Evolutionary conservation across 2,888 invertebrate species (phyloP).

Genomic region (Sinopyrophorus schimmeli): DNA sequence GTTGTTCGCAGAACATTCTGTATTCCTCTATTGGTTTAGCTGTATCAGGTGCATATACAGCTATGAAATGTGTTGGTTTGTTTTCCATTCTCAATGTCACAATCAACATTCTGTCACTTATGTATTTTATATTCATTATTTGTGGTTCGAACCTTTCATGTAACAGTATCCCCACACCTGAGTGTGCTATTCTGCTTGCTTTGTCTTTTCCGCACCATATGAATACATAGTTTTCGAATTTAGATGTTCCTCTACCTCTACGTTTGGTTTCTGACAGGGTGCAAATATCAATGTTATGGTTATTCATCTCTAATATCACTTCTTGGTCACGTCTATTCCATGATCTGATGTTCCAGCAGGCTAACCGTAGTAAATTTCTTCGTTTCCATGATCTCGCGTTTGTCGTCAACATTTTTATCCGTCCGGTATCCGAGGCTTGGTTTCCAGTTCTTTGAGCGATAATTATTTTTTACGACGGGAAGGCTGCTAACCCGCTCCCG

Average conservation of each 20-base stretch:
- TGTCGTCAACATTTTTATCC: no score
- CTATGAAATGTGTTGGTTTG: slow-evolving; percentile 1
- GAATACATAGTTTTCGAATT: no score
- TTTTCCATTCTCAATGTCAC: slow-evolving; percentile 1
- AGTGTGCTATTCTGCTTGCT: slow-evolving; percentile 1
- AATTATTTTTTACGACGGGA: no score
- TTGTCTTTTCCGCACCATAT: not conserved
- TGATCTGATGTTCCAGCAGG: slow-evolving; percentile 3
- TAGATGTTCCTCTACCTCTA: not conserved
- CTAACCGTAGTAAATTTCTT: not conserved
- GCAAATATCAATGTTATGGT: not conserved
- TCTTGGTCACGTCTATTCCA: slow-evolving; percentile 3
- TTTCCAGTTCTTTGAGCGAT: no score
- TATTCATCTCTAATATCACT: not conserved
- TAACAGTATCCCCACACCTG: not conserved
- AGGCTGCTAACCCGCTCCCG: no score
- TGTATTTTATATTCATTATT: not conserved
- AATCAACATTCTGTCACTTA: not conserved
- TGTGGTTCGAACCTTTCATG: slow-evolving; percentile 1
- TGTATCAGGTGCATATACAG: not conserved
- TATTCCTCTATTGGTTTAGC: not conserved
- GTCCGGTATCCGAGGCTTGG: no score
- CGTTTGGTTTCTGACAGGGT: no score
- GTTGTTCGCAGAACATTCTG: not conserved
- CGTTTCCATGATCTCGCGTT: no score